Conservation (phyloP, 1,140 invertebrate species). For the Antheraea mylitta region DNA sequence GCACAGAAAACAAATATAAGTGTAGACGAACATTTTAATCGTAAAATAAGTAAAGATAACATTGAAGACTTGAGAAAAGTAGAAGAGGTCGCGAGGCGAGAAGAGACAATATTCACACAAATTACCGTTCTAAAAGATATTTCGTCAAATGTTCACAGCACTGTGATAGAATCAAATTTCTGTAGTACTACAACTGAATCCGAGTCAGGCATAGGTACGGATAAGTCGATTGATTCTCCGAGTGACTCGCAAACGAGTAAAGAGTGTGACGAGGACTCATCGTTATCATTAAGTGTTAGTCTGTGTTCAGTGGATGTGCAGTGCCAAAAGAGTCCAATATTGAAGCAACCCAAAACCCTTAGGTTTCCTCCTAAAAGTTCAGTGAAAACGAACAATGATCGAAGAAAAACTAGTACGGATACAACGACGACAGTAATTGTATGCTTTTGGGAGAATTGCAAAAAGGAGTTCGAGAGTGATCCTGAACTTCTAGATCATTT, state of each 20-base stretch:
- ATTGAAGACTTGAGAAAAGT: conserved; percentile 50
- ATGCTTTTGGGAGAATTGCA: conserved; percentile 93
- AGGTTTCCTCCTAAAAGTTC: conserved; percentile 83
- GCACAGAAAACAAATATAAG: conserved; percentile 28
- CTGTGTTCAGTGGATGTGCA: conserved; percentile 62
- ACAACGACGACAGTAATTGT: conserved; percentile 62
- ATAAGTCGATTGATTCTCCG: conserved; percentile 73
- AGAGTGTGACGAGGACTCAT: conserved; percentile 74
- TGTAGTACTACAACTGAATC: conserved; percentile 65
- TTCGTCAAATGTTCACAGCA: conserved; percentile 64
- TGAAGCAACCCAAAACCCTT: conserved; percentile 88
- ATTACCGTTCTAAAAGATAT: conserved; percentile 73
- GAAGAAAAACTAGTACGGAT: conserved; percentile 57
- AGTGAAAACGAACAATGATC: conserved; percentile 45
- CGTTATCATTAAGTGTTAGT: conserved; percentile 69
- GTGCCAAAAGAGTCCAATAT: conserved; percentile 81
- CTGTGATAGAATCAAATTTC: conserved; percentile 71
- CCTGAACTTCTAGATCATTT: conserved; percentile 93
- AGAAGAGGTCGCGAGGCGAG: conserved; percentile 63
- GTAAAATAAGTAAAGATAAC: conserved; percentile 25
- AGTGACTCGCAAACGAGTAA: conserved; percentile 73
- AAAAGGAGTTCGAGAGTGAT: conserved; percentile 86
- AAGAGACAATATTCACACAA: conserved; percentile 69
- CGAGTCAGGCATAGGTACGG: conserved; percentile 70
- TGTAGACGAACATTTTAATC: conserved; percentile 19